Base-by-base conservation (phyloP, 2,797 vertebrate genomes). In the Manis crassicaudata region DNA sequence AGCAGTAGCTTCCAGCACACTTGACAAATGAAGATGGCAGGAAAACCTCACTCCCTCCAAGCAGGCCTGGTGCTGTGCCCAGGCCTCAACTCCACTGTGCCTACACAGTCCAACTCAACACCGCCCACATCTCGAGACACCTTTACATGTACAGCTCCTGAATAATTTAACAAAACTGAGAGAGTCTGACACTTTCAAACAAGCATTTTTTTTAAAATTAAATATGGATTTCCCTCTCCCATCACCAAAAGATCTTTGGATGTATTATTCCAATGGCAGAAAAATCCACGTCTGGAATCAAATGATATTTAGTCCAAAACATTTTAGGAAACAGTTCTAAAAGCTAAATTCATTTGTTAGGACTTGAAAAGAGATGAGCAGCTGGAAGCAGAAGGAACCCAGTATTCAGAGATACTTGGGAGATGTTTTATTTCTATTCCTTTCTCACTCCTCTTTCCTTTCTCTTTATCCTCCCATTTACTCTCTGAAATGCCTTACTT, bases 131-230 rank as follows among this genome's bases (percentile, higher is more conserved):
- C 50, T 65, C 37, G n/a, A 37, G 23, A 62, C 13, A 70, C 27
- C 68, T 93, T 60, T 86, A 94, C 77, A 77, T 25, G 29, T 35
- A 65, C 2, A 86, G 21, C 75, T 95, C 80, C 80, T 94, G 81
- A 87, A 81, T 95, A 88, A 95, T 96, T 96, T 80, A 97, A 79
- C 46, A 73, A 95, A 95, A 52, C 84, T 72, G 70, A n/a, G 32
- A 65, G 58, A 37, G 68, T 43, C 70, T 13, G 60, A 40, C 60
- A 81, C 37, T 90, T 95, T 92, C 84, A 90, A 46, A 62, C 27
- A 43, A 54, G 27, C 88, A 92, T 93, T 95, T 80, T 73, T 87
- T 97, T 96, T 97, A 60, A 95, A 95, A 93, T 95, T 81, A 95
- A 95, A 73, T 65, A 46, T 81, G 32, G 7, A 32, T 88, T 89